Conservation (phyloP, 35 echinoderm and acorn worm genomes). For the Antedon bifida region DNA sequence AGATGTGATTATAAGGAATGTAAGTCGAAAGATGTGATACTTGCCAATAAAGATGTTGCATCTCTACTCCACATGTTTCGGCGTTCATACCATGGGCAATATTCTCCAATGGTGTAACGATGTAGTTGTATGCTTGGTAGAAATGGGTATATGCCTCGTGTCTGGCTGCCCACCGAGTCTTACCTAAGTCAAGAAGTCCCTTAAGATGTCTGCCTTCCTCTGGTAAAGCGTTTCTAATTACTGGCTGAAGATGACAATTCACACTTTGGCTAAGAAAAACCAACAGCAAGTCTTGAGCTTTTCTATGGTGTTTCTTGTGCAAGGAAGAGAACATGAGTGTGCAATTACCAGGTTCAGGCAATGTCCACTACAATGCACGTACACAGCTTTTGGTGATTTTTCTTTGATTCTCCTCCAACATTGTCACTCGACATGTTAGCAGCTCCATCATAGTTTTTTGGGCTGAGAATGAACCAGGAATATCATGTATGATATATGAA, state of each 20-base stretch:
- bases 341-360: no score
- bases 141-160: not conserved
- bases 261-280: constrained; percentile 2
- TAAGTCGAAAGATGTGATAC: constrained; percentile 13
- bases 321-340: no score
- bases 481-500: no score
- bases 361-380: no score
- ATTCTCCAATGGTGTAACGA: not conserved
- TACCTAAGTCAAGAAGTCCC: not conserved
- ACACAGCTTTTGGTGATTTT: no score
- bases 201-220: not conserved
- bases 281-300: no score
- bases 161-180: not conserved
- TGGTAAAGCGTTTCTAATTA: not conserved
- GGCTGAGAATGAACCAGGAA: no score
- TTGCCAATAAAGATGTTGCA: not conserved
- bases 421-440: no score
- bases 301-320: no score
- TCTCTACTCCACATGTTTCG: not conserved
- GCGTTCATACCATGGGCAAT: not conserved
- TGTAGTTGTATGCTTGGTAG: not conserved
- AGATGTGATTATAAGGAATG: constrained; percentile 10
- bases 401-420: no score
- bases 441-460: no score
- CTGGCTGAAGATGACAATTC: not conserved